phyloP scores from a whole-genome alignment of 2,888 invertebrate species.

The Nasonovia ribisnigri region DNA sequence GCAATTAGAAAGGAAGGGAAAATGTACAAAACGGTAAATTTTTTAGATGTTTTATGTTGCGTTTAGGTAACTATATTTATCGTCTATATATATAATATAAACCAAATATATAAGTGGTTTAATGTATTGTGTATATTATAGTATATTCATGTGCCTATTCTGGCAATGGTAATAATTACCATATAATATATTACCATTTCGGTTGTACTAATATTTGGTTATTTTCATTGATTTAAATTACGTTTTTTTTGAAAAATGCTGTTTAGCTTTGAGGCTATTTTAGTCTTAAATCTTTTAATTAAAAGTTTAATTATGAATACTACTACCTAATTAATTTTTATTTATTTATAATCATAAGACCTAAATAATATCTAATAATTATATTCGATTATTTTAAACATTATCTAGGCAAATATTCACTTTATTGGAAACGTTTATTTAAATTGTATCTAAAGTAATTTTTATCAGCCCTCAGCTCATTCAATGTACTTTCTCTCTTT shows the following conservation, averaged over 20 bases:
- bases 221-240: neutral
- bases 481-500: neutral
- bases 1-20: conserved; percentile 37
- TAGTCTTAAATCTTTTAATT: neutral
- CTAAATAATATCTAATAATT: neutral
- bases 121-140: neutral
- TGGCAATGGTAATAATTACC: neutral
- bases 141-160: neutral
- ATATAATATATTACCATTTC: neutral
- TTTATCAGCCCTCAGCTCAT: neutral
- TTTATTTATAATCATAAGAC: neutral
- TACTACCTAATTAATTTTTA: neutral
- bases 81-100: neutral
- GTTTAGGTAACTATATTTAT: neutral
- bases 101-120: too few species aligned
- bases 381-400: neutral
- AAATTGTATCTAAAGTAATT: too few species aligned
- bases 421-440: neutral
- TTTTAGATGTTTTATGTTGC: neutral
- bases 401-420: neutral
- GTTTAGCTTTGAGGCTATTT: neutral
- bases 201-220: neutral
- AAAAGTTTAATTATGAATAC: neutral
- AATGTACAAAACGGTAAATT: conserved; percentile 60
- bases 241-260: neutral